These are phyloP conservation scores for Pristionchus pacificus DNA, from an alignment of 1,140 invertebrate genomes.

Conservation along the genomic window DNA sequence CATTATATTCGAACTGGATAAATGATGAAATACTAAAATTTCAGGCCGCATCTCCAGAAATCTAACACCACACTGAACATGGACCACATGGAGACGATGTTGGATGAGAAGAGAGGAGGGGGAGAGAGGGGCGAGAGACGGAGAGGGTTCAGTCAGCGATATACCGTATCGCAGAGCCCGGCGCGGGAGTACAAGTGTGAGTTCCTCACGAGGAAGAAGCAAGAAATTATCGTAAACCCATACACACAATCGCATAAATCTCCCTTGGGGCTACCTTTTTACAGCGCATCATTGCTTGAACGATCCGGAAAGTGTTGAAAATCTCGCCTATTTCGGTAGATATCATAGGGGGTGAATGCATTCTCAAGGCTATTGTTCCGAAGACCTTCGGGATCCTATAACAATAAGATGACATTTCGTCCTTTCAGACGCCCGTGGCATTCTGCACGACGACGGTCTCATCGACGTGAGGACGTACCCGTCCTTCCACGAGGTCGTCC, in stretches of 20 bases:
- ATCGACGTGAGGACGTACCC: slow-evolving; percentile 29
- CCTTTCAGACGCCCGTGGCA: no score
- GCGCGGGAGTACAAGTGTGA: slow-evolving; percentile 23
- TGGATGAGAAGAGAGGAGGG: background rate
- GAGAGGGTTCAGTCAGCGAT: slow-evolving; percentile 3
- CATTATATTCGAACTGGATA: no score
- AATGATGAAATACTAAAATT: no score
- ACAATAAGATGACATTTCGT: no score
- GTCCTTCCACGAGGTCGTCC: slow-evolving; percentile 27
- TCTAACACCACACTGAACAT: slow-evolving; percentile 28
- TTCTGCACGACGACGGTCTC: slow-evolving; percentile 25
- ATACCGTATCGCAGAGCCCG: slow-evolving; percentile 28
- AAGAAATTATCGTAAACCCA: no score
- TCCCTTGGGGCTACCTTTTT: no score
- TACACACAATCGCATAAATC: no score
- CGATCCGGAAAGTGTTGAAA: background rate
- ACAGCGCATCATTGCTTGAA: no score
- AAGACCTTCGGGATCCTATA: no score
- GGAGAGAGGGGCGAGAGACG: slow-evolving; percentile 3
- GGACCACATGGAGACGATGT: slow-evolving; percentile 18
- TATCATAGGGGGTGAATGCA: background rate
- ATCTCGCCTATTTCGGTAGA: background rate
- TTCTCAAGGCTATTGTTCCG: no score
- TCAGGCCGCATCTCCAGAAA: slow-evolving; percentile 24
- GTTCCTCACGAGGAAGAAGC: no score